Conservation (phyloP, 2,888 invertebrate species). For the Chesias legatella region DNA sequence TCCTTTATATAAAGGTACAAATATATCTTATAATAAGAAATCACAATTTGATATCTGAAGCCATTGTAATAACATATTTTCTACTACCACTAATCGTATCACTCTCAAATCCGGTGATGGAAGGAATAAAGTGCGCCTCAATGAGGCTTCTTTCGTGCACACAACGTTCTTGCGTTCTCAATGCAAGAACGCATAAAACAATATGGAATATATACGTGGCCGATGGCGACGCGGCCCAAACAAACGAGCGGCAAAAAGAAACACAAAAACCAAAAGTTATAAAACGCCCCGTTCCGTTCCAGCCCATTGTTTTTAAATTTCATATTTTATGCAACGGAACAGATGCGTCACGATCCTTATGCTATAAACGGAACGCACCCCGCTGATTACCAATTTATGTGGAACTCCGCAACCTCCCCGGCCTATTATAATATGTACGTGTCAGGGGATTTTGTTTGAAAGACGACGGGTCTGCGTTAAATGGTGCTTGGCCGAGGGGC, state of each 20-base stretch:
- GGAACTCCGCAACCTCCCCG: conserved; percentile 45
- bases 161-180: no score
- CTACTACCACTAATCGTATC: no score
- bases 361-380: conserved; percentile 68
- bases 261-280: conserved; percentile 24
- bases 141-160: no score
- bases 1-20: no score
- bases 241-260: conserved; percentile 10
- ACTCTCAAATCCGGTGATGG: no score
- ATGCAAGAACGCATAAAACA: no score
- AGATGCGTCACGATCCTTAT: conserved; percentile 72
- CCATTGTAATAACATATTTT: no score
- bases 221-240: neutral
- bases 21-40: no score
- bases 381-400: conserved; percentile 46
- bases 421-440: conserved; percentile 39
- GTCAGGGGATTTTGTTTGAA: conserved; percentile 47
- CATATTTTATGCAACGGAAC: conserved; percentile 69
- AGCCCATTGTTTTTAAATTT: conserved; percentile 54
- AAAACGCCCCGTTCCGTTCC: conserved; percentile 31
- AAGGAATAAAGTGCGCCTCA: no score
- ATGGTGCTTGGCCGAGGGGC: conserved; percentile 57
- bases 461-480: conserved; percentile 51
- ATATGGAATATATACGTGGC: no score
- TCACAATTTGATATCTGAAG: no score